These are phyloP conservation scores for Tiliacea citrago DNA, from an alignment of 2,888 invertebrate species.

Conservation along the genomic window DNA sequence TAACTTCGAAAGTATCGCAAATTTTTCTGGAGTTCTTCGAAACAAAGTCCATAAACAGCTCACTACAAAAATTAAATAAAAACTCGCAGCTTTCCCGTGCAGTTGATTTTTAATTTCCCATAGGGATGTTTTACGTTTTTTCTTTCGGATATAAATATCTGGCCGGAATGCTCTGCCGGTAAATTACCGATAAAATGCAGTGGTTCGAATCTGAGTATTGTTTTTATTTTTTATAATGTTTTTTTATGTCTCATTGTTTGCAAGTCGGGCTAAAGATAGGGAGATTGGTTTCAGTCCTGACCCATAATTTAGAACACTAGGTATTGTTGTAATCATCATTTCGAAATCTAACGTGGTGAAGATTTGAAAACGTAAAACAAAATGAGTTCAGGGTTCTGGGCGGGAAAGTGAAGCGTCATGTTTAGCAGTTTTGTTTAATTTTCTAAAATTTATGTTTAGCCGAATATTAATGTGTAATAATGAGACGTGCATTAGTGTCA, in stretches of 20 bases:
- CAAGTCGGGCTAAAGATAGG: not conserved
- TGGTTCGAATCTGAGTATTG: conserved; percentile 3
- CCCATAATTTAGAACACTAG: not conserved
- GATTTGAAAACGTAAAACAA: not conserved
- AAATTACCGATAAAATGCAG: conserved; percentile 33
- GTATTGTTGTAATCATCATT: not conserved
- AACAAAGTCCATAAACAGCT: conserved; percentile 23
- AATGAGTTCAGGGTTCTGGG: not conserved
- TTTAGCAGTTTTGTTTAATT: no score
- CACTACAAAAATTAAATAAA: conserved; percentile 6
- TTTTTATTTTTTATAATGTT: not conserved
- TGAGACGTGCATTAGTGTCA: no score
- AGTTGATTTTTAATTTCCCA: conserved; percentile 55
- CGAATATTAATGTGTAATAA: no score
- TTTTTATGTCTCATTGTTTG: not conserved
- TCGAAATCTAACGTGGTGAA: not conserved
- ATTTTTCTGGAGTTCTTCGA: conserved; percentile 2
- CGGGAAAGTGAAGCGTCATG: no score
- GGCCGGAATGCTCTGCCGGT: conserved; percentile 26
- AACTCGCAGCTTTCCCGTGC: not conserved
- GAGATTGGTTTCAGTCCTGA: not conserved
- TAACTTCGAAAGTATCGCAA: not conserved
- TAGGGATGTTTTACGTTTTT: conserved; percentile 37
- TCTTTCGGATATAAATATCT: conserved; percentile 25
- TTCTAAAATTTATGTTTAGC: no score